A percentile compares a stretch with the other conserved stretches of the same genome.
phyloP scores from a whole-genome alignment of 2,888 invertebrate species.

The Aspidapion aeneum region DNA sequence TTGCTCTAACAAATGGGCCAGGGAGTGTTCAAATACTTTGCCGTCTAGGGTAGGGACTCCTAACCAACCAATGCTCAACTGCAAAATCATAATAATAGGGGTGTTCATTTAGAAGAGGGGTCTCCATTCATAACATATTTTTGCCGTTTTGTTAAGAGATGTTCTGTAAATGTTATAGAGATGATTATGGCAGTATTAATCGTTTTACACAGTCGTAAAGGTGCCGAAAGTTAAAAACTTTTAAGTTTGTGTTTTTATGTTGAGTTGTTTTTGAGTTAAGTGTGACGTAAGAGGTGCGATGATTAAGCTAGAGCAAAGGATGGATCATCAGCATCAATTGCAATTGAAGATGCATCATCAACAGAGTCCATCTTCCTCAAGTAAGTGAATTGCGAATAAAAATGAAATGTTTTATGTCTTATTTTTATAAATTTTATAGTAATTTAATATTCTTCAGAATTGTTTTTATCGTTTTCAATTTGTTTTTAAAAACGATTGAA shows the following conservation, averaged over 20 bases:
- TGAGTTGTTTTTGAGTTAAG: slow-evolving; percentile 16
- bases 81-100: neutral
- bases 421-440: too few species aligned
- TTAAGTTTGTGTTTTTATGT: too few species aligned
- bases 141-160: neutral
- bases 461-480: too few species aligned
- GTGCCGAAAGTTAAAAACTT: neutral
- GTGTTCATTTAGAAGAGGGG: neutral
- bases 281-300: slow-evolving; percentile 23
- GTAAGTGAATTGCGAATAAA: slow-evolving; percentile 16
- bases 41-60: neutral
- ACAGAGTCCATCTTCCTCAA: slow-evolving; percentile 9
- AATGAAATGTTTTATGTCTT: too few species aligned
- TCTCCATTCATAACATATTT: neutral
- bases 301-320: slow-evolving; percentile 19
- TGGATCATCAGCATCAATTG: slow-evolving; percentile 27
- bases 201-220: neutral
- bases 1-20: neutral
- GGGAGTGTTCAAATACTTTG: neutral
- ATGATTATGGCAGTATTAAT: neutral
- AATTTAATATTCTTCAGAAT: too few species aligned
- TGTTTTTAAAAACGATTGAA: too few species aligned
- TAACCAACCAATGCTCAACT: neutral
- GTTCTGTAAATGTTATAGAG: neutral
- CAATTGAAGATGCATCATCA: slow-evolving; percentile 23